phyloP scores from a whole-genome alignment of 2,113 vertebrate species.

The Myiopsitta monachus region DNA sequence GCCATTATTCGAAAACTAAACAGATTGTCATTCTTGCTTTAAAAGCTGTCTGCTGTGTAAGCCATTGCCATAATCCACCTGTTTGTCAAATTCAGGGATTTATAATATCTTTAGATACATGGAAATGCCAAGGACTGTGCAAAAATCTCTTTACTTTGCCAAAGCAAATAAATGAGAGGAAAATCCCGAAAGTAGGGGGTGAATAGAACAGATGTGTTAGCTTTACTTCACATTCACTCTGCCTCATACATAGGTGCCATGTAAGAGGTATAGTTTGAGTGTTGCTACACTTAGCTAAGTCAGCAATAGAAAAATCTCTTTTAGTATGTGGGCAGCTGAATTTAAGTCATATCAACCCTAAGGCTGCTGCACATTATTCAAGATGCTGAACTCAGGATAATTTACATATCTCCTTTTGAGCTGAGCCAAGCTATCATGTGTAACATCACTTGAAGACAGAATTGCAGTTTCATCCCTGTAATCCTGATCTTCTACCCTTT shows the following conservation, averaged over 20 bases:
- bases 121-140: not conserved
- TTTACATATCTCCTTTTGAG: not conserved
- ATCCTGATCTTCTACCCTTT: not conserved
- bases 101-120: not conserved
- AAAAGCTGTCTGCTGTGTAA: not conserved
- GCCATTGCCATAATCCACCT: slow-evolving; percentile 9
- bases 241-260: not conserved
- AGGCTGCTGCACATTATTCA: not conserved
- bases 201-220: slow-evolving; percentile 27
- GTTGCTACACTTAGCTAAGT: not conserved
- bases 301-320: not conserved
- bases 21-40: not conserved
- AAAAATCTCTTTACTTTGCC: slow-evolving; percentile 23
- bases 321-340: not conserved
- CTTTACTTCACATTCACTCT: not conserved
- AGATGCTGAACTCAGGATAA: not conserved
- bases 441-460: not conserved
- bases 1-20: not conserved
- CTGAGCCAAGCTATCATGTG: not conserved
- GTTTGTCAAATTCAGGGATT: not conserved
- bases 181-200: not conserved
- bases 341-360: not conserved
- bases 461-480: not conserved
- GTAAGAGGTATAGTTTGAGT: not conserved
- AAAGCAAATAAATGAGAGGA: slow-evolving; percentile 50